Base-by-base conservation (phyloP, 2,113 vertebrate species). In the Gymnocephalus cernua region DNA sequence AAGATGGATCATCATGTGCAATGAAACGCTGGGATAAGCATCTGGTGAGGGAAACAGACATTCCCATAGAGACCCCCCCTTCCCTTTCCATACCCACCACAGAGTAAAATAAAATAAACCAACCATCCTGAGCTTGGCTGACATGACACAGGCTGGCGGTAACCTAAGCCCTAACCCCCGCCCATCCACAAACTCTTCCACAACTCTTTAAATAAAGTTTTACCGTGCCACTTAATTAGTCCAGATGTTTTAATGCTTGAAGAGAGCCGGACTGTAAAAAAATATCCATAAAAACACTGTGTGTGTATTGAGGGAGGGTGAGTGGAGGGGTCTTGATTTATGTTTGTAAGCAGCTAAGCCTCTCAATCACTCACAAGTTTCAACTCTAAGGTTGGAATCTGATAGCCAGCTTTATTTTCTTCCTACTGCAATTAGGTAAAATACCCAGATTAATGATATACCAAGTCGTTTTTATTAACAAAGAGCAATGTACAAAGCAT, bases 161-260 rank as follows among this genome's bases (percentile, higher is more conserved):
- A 94, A 91, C 74, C 70, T 68, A 68, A 92, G 62, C 80, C 81
- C 71, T 68, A 80, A 79, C 48, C 32, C 29, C 74, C 54, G 14
- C 77, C 71, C 65, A 62, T 66, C 48, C 70, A 70, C 87, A 70
- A 70, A 7, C 50, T 77, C 64, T 11, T 23, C 51, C 91, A 91
- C 79, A 88, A 85, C 67, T 82, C 86, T 92, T 88, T 86, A 92
- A 84, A 90, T 91, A 89, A 92, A 92, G 82, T 88, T 93, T 92
- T 87, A 93, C 85, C 67, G 16, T 79, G 74, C 27, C 54, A 80
- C 88, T 86, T 92, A 91, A 91, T 61, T 29, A 14, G 78, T 86
- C 90, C 94, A 95, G 91, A 91, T 94, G 94, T 87, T 95, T 92
- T 90, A 86, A 84, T 87, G 89, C 79, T 91, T 61, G 27, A 62